A percentile compares a stretch with the other conserved stretches of the same genome.
These are phyloP conservation scores for Tupaia chinensis DNA, from an alignment of 2,113 vertebrate species.

Conservation along the genomic window DNA sequence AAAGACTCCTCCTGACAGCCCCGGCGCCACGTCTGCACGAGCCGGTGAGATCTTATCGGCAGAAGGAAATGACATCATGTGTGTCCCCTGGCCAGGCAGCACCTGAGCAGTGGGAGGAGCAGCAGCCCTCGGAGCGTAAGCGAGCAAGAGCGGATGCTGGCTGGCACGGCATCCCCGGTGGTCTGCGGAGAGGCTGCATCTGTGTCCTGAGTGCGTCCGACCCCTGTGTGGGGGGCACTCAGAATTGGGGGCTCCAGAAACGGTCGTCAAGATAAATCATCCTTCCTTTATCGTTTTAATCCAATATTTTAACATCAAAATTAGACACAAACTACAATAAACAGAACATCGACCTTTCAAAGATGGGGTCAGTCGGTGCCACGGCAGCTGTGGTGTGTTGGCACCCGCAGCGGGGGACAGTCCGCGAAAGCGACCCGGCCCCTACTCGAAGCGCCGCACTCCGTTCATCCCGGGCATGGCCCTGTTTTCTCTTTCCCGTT, in stretches of 20 bases:
- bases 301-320: neutral
- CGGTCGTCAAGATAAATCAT: neutral
- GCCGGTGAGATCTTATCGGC: neutral
- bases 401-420: neutral
- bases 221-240: neutral
- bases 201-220: neutral
- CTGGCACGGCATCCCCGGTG: neutral
- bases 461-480: neutral
- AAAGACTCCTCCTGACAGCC: neutral
- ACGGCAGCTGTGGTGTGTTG: rapidly evolving
- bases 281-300: neutral
- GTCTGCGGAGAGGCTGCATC: neutral
- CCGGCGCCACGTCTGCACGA: neutral
- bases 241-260: neutral
- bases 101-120: neutral
- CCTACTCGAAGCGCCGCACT: neutral
- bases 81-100: neutral
- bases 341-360: neutral
- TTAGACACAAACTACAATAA: neutral
- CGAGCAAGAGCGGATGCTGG: neutral
- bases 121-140: too few species aligned
- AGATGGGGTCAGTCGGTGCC: neutral
- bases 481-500: too few species aligned
- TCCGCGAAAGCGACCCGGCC: neutral
- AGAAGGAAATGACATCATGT: neutral